phyloP scores from a whole-genome alignment of 2,888 invertebrate genomes.

The Ophonus ardosiacus region DNA sequence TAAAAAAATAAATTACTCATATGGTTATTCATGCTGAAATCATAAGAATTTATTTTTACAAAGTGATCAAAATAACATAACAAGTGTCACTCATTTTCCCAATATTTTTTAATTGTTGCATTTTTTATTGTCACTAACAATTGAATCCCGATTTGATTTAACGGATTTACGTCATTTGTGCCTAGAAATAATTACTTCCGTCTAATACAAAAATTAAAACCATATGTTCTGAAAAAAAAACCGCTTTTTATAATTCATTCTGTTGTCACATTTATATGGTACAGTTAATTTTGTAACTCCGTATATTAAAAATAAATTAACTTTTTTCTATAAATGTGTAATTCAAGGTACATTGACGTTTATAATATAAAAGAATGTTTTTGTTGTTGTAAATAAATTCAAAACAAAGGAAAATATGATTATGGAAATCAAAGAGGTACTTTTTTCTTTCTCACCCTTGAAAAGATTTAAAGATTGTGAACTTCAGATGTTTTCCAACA shows the following conservation, averaged over 20 bases:
- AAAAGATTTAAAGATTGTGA: constrained; percentile 22
- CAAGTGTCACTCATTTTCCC: constrained; percentile 6
- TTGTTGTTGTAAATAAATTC: constrained; percentile 24
- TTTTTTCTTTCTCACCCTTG: constrained; percentile 45
- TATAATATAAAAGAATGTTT: not conserved
- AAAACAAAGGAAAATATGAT: not conserved
- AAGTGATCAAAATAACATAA: not conserved
- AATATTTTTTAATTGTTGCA: not conserved
- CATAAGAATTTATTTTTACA: not conserved
- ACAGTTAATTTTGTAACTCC: not conserved
- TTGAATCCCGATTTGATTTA: constrained; percentile 5
- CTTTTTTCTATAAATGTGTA: not conserved
- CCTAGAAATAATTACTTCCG: constrained; percentile 36
- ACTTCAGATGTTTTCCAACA: constrained; percentile 46
- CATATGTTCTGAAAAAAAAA: constrained; percentile 15
- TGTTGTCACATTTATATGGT: constrained; percentile 28
- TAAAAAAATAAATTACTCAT: not conserved
- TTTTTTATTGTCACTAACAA: constrained; percentile 13
- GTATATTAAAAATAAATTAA: constrained; percentile 21
- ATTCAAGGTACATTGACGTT: constrained; percentile 16
- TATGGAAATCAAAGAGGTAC: constrained; percentile 25
- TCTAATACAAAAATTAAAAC: constrained; percentile 21
- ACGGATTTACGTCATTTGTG: constrained; percentile 22
- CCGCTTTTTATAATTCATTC: constrained; percentile 13
- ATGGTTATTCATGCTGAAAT: not conserved